phyloP scores from a whole-genome alignment of 1,140 invertebrate species.

The Aphidius gifuensis region DNA sequence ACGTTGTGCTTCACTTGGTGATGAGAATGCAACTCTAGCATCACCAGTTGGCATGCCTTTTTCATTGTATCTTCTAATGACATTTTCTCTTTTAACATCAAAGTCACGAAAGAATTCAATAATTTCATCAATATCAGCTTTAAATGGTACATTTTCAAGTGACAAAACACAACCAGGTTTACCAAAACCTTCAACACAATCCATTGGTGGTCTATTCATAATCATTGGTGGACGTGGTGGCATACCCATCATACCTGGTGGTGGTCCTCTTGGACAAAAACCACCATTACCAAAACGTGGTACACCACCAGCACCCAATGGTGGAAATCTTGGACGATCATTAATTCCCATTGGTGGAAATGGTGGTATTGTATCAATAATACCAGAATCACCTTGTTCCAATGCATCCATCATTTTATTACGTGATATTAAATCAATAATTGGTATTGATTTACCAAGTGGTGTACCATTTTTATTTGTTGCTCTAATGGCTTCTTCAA shows the following conservation, averaged over 20 bases:
- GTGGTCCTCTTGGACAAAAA: conserved; percentile 43
- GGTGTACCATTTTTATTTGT: conserved; percentile 67
- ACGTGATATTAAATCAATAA: conserved; percentile 65
- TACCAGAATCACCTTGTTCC: conserved; percentile 40
- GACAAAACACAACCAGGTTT: conserved; percentile 78
- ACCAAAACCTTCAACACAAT: conserved; percentile 63
- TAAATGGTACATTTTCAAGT: conserved; percentile 82
- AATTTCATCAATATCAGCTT: conserved; percentile 82
- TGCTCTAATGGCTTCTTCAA: conserved; percentile 68
- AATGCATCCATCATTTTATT: conserved; percentile 58
- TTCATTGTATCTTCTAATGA: conserved; percentile 80
- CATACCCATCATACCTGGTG: conserved; percentile 48
- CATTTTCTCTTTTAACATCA: conserved; percentile 69
- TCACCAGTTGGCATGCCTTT: conserved; percentile 84
- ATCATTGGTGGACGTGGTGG: conserved; percentile 31
- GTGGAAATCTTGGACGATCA: conserved; percentile 43
- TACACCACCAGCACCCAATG: conserved; percentile 39
- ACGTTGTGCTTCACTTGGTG: conserved; percentile 70
- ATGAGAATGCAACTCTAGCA: conserved; percentile 78
- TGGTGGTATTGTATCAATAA: conserved; percentile 30
- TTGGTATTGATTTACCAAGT: conserved; percentile 65
- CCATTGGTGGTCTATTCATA: conserved; percentile 26
- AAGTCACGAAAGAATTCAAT: conserved; percentile 80
- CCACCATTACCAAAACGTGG: conserved; percentile 39
- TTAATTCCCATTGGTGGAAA: conserved; percentile 28